Conservation (phyloP, 2,113 vertebrate species). For the Vulpes lagopus region DNA sequence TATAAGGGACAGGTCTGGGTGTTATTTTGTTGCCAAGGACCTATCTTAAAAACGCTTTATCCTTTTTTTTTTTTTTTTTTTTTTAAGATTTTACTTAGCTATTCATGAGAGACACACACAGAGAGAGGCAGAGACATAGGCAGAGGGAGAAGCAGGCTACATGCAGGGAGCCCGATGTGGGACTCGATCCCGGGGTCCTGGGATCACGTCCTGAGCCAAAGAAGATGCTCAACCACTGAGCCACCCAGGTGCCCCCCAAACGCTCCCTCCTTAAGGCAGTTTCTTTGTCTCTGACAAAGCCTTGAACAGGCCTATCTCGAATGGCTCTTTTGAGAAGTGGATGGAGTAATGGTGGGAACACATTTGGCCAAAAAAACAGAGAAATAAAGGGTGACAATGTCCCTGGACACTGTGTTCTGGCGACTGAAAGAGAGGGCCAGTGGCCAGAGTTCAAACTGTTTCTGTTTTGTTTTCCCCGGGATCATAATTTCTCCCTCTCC, state of each 20-base stretch:
- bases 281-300: neutral
- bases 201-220: no score
- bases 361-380: neutral
- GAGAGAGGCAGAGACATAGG: no score
- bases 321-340: neutral
- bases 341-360: rapidly evolving
- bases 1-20: neutral
- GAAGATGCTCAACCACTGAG: no score
- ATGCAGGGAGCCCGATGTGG: no score
- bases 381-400: rapidly evolving
- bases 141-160: no score
- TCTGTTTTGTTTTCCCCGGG: neutral
- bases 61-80: no score
- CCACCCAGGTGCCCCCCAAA: no score
- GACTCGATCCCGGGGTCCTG: no score
- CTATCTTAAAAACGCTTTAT: neutral
- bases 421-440: rapidly evolving
- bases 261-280: rapidly evolving
- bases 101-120: no score
- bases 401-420: neutral
- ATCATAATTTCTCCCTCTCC: neutral
- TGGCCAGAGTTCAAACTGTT: rapidly evolving
- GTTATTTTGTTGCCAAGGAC: neutral
- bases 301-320: rapidly evolving
- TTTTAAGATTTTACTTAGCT: no score